phyloP scores from a whole-genome alignment of 2,888 invertebrate genomes.

The Netelia fuscicornis region DNA sequence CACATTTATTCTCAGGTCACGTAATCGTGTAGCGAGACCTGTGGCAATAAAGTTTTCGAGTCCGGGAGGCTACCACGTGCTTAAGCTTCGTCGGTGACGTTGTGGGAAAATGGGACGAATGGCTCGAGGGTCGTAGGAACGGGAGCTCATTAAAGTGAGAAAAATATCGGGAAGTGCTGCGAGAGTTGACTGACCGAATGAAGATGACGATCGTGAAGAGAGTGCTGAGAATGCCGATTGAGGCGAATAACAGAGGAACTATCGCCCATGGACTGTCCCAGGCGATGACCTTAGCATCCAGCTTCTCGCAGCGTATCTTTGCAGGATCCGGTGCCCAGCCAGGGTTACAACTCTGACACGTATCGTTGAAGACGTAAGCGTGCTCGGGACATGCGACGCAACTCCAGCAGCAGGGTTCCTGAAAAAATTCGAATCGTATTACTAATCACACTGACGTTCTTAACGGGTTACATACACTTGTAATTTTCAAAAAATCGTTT shows the following conservation, averaged over 20 bases:
- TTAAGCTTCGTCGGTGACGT: not conserved
- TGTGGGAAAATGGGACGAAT: slow-evolving; percentile 1
- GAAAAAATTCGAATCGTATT: slow-evolving; percentile 38
- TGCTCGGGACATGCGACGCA: slow-evolving; percentile 89
- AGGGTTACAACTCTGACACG: slow-evolving; percentile 86
- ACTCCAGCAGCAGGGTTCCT: slow-evolving; percentile 90
- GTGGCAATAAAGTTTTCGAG: slow-evolving; percentile 37
- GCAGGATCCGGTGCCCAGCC: slow-evolving; percentile 86
- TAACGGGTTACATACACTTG: too few species aligned
- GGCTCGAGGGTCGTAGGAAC: not conserved
- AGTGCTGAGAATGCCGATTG: slow-evolving; percentile 88
- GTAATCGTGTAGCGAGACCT: slow-evolving; percentile 6
- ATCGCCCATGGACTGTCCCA: slow-evolving; percentile 89
- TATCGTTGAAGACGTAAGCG: slow-evolving; percentile 88
- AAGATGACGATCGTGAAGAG: slow-evolving; percentile 89
- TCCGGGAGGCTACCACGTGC: not conserved
- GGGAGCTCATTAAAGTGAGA: not conserved
- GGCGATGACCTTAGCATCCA: slow-evolving; percentile 87
- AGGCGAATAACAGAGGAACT: slow-evolving; percentile 88
- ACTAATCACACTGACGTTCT: not conserved
- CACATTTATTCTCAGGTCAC: slow-evolving; percentile 41
- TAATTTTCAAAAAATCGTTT: too few species aligned
- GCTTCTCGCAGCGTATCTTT: slow-evolving; percentile 86
- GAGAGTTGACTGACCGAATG: slow-evolving; percentile 84
- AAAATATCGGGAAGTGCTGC: slow-evolving; percentile 17